phyloP scores from a whole-genome alignment of 2,888 invertebrate species.

The Seira ritae region DNA sequence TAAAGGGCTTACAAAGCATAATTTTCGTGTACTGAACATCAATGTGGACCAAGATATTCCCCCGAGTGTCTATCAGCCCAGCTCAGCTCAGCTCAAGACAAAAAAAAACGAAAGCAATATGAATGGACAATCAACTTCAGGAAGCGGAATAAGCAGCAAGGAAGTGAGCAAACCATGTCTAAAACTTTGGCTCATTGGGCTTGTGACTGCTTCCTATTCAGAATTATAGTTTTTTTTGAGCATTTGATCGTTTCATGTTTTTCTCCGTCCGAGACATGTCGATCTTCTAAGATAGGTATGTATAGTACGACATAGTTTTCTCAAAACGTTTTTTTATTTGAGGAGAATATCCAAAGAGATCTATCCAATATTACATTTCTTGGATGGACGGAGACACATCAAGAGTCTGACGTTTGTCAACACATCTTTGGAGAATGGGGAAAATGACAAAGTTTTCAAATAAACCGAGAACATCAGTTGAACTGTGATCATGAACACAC shows the following conservation, averaged over 20 bases:
- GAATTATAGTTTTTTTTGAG: too few relatives aligned
- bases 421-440: background rate
- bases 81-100: too few relatives aligned
- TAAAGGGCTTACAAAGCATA: background rate
- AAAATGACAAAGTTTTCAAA: background rate
- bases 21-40: background rate
- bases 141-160: constrained; percentile 39
- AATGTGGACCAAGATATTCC: background rate
- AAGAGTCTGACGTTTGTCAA: constrained; percentile 15
- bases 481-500: constrained; percentile 5
- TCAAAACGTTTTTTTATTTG: too few relatives aligned
- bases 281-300: too few relatives aligned
- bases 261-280: too few relatives aligned
- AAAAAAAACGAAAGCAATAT: constrained; percentile 25
- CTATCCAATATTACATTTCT: too few relatives aligned
- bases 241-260: too few relatives aligned
- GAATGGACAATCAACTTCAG: constrained; percentile 43
- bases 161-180: constrained; percentile 37
- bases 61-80: too few relatives aligned
- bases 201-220: too few relatives aligned
- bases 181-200: constrained; percentile 21
- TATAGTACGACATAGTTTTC: too few relatives aligned
- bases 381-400: too few relatives aligned
- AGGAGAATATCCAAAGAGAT: too few relatives aligned
- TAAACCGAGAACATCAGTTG: background rate